Evolutionary conservation across 2,113 vertebrate genomes (phyloP), one percentile per base, ranked within the genome.

Genomic region (Periophthalmus modestus): DNA sequence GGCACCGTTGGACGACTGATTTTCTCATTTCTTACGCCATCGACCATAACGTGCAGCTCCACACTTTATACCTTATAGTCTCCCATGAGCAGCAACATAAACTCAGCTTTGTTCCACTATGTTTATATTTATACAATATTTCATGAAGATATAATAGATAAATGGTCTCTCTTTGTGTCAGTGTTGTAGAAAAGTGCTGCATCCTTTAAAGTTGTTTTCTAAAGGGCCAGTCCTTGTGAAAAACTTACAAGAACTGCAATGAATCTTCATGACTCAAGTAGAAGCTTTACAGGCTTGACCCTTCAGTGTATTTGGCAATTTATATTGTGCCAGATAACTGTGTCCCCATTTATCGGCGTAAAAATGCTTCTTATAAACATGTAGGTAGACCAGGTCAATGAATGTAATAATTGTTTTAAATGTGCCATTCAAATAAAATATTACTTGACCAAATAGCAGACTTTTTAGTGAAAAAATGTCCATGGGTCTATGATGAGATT

Each of bases 201-300:
- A 57, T 18, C 69, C n/a, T 59, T 59, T 72, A 55, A 24, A 62
- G 46, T 74, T 65, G 50, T n/a, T 62, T 62, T 62, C 28, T 33
- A 28, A 61, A 61, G 23, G 58, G 58, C 16, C 24, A 61, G 73
- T 21, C 47, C 71, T 58, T 58, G 54, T 80, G 75, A 80, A 54
- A 67, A 58, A 23, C 47, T 39, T 66, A 24, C 46, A 61, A 13
- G 28, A 72, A 48, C 68, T 71, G 61, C n/a, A 50, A 36, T 78
- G 58, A 77, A 69, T 67, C 75, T 50, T 61, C 47, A 39, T 81
- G 75, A 86, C 72, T 85, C 71, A 81, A n/a, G 0, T 1, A 36
- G 12, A 0, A 28, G 39, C 19, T 52, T 72, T 39, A 72, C 67
- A 78, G 80, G 69, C n/a, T 10, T 9, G 9, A 9, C 39, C 9